These are phyloP conservation scores for Zapornia atra DNA, from an alignment of 2,113 vertebrate species.

Conservation along the genomic window DNA sequence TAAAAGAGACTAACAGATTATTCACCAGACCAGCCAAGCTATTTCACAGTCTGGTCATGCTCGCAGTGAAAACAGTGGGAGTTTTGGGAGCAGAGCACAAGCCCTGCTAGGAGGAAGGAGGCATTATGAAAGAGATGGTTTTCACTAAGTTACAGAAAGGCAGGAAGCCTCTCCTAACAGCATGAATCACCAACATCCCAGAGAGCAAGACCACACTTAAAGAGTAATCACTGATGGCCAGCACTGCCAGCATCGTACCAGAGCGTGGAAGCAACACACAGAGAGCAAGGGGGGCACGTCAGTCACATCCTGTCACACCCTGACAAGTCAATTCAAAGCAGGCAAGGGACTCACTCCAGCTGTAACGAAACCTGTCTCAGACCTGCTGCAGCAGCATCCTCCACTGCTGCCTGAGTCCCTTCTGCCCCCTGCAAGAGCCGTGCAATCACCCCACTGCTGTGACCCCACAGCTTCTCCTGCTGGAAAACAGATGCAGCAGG, in stretches of 20 bases:
- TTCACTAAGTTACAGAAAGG: not conserved
- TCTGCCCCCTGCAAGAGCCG: not conserved
- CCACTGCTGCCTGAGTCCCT: not conserved
- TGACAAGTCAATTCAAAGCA: not conserved
- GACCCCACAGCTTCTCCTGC: not conserved
- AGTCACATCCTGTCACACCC: not conserved
- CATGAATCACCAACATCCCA: not conserved
- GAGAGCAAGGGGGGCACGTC: not conserved
- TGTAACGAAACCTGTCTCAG: rapidly evolving
- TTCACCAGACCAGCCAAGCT: constrained; percentile 22
- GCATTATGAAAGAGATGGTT: not conserved
- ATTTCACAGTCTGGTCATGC: constrained; percentile 30
- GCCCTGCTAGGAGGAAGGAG: not conserved
- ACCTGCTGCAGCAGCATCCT: not conserved
- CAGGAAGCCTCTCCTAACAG: not conserved
- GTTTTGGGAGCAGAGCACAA: constrained; percentile 9
- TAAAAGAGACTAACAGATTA: constrained; percentile 17
- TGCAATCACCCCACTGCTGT: not conserved
- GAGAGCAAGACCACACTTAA: not conserved
- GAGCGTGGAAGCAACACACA: not conserved
- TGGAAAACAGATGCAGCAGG: not conserved
- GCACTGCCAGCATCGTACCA: not conserved
- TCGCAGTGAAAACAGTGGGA: constrained; percentile 12
- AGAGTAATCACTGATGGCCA: not conserved
- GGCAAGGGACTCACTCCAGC: not conserved